phyloP scores from a whole-genome alignment of 1,140 invertebrate genomes.

The Calliphora vicina region DNA sequence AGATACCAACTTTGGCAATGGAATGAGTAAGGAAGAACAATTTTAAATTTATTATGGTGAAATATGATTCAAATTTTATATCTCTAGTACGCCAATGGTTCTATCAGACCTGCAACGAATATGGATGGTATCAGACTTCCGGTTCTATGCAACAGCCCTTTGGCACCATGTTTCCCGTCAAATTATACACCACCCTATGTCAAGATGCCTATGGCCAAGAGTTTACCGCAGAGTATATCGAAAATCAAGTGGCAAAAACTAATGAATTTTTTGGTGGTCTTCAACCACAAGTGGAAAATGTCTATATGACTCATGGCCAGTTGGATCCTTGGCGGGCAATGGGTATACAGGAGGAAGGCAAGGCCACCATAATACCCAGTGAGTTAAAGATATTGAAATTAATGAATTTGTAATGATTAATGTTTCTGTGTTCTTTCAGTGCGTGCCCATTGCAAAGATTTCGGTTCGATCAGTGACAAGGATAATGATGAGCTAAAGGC shows the following conservation, averaged over 20 bases:
- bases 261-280: constrained; percentile 70
- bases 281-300: constrained; percentile 67
- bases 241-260: constrained; percentile 64
- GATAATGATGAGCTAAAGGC: constrained; percentile 66
- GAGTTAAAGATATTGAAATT: background rate
- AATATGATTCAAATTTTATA: no score
- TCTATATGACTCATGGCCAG: constrained; percentile 71
- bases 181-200: constrained; percentile 71
- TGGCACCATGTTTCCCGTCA: constrained; percentile 67
- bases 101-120: constrained; percentile 81
- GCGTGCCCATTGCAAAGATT: constrained; percentile 75
- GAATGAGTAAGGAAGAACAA: constrained; percentile 47
- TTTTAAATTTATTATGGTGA: background rate
- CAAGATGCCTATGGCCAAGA: constrained; percentile 69
- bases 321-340: constrained; percentile 74
- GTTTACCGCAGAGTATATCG: constrained; percentile 49
- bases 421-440: constrained; percentile 61
- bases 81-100: constrained; percentile 69
- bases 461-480: constrained; percentile 64
- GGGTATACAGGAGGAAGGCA: constrained; percentile 63
- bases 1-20: constrained; percentile 47
- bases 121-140: constrained; percentile 77
- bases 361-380: constrained; percentile 57
- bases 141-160: constrained; percentile 69
- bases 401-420: background rate